Percentiles rank a stretch among this genome's conserved stretches.
phyloP scores from a whole-genome alignment of 2,888 invertebrate species.

The Nowickia ferox region DNA sequence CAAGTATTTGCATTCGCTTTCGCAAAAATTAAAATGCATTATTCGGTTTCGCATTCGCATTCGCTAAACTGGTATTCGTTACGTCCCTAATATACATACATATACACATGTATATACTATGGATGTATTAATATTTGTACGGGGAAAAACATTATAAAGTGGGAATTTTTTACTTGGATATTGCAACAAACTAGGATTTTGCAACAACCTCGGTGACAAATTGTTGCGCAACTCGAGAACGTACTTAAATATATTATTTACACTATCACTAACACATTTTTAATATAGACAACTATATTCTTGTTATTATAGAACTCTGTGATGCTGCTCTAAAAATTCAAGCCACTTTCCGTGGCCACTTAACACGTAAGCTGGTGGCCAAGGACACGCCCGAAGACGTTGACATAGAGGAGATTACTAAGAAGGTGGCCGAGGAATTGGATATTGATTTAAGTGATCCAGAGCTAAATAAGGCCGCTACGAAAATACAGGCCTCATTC shows the following conservation, averaged over 20 bases:
- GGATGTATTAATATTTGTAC: too few relatives aligned
- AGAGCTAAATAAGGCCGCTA: constrained; percentile 93
- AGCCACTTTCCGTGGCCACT: constrained; percentile 94
- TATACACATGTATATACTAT: too few relatives aligned
- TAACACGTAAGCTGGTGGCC: constrained; percentile 89
- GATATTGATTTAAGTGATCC: constrained; percentile 94
- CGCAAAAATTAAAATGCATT: too few relatives aligned
- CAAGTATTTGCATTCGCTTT: too few relatives aligned
- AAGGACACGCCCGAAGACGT: constrained; percentile 84
- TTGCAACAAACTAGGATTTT: too few relatives aligned
- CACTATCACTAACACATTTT: constrained; percentile 10
- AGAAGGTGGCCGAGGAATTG: constrained; percentile 88
- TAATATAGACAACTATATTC: constrained; percentile 55
- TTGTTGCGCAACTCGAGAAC: too few relatives aligned
- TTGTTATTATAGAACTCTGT: constrained; percentile 87
- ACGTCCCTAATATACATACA: too few relatives aligned
- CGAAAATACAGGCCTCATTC: constrained; percentile 96
- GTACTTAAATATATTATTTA: background rate
- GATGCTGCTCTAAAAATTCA: constrained; percentile 95
- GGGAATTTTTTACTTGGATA: too few relatives aligned
- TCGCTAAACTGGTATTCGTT: too few relatives aligned
- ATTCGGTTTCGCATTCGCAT: too few relatives aligned
- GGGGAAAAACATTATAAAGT: too few relatives aligned
- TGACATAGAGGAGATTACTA: constrained; percentile 84
- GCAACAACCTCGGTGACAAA: too few relatives aligned